Evolutionary conservation across 1,140 invertebrate species (phyloP).

Genomic region (Drosophila kanapiae): DNA sequence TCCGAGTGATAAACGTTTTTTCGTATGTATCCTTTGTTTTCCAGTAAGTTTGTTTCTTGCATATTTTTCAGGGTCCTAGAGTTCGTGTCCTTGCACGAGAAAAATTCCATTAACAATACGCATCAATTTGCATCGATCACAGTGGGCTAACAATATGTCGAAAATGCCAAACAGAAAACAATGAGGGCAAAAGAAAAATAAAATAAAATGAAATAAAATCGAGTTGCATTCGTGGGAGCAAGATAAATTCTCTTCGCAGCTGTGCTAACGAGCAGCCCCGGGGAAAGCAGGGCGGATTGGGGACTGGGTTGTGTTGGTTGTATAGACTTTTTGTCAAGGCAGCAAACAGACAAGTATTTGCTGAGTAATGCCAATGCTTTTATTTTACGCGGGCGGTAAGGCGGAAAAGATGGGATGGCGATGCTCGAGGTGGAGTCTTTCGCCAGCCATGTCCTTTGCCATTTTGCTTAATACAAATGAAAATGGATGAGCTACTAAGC

Average conservation of each 20-base stretch:
- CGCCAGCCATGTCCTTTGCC: conserved; percentile 46
- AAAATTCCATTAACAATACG: conserved; percentile 72
- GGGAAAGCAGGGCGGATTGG: conserved; percentile 14
- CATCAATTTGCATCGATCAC: conserved; percentile 85
- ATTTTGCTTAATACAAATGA: conserved; percentile 81
- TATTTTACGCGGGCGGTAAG: conserved; percentile 41
- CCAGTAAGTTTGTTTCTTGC: conserved; percentile 9
- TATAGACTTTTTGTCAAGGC: conserved; percentile 58
- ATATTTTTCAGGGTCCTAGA: background rate
- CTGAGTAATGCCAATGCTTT: conserved; percentile 72
- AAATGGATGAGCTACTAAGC: conserved; percentile 83
- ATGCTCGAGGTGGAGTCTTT: conserved; percentile 29
- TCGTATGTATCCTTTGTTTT: background rate
- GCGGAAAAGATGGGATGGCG: background rate
- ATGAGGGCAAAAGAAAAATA: conserved; percentile 28
- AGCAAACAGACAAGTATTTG: conserved; percentile 48
- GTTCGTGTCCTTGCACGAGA: background rate
- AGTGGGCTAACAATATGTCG: conserved; percentile 75
- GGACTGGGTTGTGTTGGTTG: background rate
- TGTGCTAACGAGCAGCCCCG: conserved; percentile 71
- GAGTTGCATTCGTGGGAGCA: conserved; percentile 68
- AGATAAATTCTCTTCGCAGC: conserved; percentile 77
- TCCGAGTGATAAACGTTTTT: background rate
- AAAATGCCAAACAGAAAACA: conserved; percentile 63
- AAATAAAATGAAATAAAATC: conserved; percentile 53